phyloP scores from a whole-genome alignment of 2,797 vertebrate species.

The Pantherophis vulpinus region DNA sequence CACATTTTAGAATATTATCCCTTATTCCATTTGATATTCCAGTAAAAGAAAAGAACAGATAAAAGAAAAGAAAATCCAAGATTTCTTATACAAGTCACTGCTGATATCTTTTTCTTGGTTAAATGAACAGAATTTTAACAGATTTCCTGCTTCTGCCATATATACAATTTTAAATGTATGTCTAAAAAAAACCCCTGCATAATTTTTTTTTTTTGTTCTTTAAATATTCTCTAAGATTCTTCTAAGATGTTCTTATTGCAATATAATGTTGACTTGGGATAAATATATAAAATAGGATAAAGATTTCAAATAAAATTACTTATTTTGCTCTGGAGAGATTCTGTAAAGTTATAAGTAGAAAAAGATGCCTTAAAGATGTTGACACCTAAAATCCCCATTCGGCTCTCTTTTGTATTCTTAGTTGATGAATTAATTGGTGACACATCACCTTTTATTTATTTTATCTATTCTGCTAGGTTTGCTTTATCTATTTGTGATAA shows the following conservation, averaged over 20 bases:
- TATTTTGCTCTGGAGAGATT: neutral
- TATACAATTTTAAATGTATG: neutral
- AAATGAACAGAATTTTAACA: neutral
- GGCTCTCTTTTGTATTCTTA: neutral
- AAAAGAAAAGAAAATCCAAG: neutral
- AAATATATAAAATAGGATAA: conserved; percentile 18
- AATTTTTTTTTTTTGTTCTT: neutral
- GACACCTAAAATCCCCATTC: neutral
- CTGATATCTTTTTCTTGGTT: neutral
- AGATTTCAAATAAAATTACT: conserved; percentile 17
- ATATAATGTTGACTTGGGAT: conserved; percentile 8
- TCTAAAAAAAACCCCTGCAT: neutral
- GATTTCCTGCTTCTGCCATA: neutral
- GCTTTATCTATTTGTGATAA: neutral
- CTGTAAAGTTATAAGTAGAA: neutral
- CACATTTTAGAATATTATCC: neutral
- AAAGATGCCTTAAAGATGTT: neutral
- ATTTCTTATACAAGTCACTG: neutral
- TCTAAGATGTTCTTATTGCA: conserved; percentile 19
- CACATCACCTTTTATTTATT: neutral
- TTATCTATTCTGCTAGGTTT: neutral
- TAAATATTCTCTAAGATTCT: conserved; percentile 16
- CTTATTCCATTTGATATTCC: neutral
- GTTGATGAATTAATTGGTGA: neutral
- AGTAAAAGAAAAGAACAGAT: neutral